Evolutionary conservation across 1,140 invertebrate species (phyloP).

Genomic region (Limonius californicus): DNA sequence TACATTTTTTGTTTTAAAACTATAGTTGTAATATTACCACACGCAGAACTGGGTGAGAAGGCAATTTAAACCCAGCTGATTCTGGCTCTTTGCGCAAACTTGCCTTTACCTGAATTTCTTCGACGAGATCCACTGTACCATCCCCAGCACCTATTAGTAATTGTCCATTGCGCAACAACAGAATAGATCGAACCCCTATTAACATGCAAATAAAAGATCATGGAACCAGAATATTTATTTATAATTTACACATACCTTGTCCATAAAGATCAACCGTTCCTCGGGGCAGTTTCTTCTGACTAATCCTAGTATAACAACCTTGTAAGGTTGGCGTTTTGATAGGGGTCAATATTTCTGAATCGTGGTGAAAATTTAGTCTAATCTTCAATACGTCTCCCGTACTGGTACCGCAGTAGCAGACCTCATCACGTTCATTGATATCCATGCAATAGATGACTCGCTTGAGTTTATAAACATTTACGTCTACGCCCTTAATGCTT

Average conservation of each 20-base stretch:
- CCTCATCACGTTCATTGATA: conserved; percentile 61
- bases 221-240: conserved; percentile 3
- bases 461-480: conserved; percentile 66
- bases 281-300: conserved; percentile 45
- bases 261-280: conserved; percentile 49
- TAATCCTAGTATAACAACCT: conserved; percentile 65
- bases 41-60: conserved; percentile 41
- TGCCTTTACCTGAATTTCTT: conserved; percentile 45
- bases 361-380: conserved; percentile 60
- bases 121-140: conserved; percentile 70
- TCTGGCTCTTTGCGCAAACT: conserved; percentile 10
- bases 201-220: no score
- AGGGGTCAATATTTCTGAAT: conserved; percentile 52
- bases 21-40: no score
- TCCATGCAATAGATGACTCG: conserved; percentile 61
- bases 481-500: conserved; percentile 66
- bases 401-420: conserved; percentile 79
- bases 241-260: conserved; percentile 27
- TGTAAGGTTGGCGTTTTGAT: conserved; percentile 57
- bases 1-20: no score
- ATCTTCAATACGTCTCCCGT: conserved; percentile 67
- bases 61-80: conserved; percentile 38
- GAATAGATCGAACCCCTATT: conserved; percentile 65
- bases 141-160: conserved; percentile 79
- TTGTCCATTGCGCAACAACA: conserved; percentile 56